Conservation (phyloP, 2,888 invertebrate species). For the Prosopocoilus inquinatus region DNA sequence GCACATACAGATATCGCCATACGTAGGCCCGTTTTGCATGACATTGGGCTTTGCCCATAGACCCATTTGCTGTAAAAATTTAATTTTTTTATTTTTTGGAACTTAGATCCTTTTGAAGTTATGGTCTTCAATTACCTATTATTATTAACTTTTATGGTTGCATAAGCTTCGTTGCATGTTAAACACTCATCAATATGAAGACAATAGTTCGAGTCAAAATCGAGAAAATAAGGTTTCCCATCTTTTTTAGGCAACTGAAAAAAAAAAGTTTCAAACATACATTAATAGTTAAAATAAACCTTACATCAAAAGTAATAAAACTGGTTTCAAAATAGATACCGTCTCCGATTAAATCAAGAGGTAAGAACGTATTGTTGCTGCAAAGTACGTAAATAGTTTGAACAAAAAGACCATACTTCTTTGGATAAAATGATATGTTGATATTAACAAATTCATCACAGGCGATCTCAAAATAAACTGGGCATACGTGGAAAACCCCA, state of each 20-base stretch:
- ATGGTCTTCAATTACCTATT: slow-evolving; percentile 36
- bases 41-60: too few relatives aligned
- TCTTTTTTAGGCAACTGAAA: slow-evolving; percentile 16
- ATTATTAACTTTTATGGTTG: slow-evolving; percentile 33
- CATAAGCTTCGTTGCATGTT: slow-evolving; percentile 13
- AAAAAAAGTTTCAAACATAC: not conserved
- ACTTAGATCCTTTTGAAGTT: too few relatives aligned
- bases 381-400: slow-evolving; percentile 49
- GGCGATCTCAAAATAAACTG: slow-evolving; percentile 47
- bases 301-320: slow-evolving; percentile 35
- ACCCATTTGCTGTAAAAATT: too few relatives aligned
- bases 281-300: not conserved
- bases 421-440: slow-evolving; percentile 45
- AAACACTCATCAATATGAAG: slow-evolving; percentile 32
- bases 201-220: slow-evolving; percentile 27
- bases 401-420: slow-evolving; percentile 42
- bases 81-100: too few relatives aligned
- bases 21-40: too few relatives aligned
- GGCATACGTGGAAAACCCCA: slow-evolving; percentile 46
- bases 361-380: slow-evolving; percentile 46
- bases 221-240: slow-evolving; percentile 19
- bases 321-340: slow-evolving; percentile 41
- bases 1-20: too few relatives aligned
- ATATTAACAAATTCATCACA: slow-evolving; percentile 44
- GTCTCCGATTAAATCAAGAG: slow-evolving; percentile 51